phyloP scores from a whole-genome alignment of 1,140 invertebrate genomes.

The Drosophila ogumai region DNA sequence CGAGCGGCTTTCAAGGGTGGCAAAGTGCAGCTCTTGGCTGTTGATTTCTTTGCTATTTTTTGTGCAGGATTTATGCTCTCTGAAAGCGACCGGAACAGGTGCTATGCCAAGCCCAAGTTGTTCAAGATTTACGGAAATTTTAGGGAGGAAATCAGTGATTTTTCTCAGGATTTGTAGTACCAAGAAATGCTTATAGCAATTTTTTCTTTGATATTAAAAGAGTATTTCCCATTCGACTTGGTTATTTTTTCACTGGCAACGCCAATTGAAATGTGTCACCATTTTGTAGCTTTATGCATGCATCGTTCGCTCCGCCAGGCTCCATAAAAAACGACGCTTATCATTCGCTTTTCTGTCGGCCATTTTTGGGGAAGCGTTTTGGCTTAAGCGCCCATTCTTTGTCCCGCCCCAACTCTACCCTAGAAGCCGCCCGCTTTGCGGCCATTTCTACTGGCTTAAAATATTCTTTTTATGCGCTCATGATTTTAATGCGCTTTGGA shows the following conservation, averaged over 20 bases:
- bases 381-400: constrained; percentile 58
- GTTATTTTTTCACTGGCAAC: neutral
- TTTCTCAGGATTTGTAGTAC: neutral
- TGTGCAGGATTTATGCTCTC: constrained; percentile 31
- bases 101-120: neutral
- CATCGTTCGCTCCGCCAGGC: constrained; percentile 28
- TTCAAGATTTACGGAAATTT: constrained; percentile 7
- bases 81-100: constrained; percentile 5
- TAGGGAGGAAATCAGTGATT: neutral
- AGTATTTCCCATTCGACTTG: constrained; percentile 8
- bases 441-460: constrained; percentile 63
- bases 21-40: constrained; percentile 31
- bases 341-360: constrained; percentile 44
- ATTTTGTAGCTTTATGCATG: constrained; percentile 62
- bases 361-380: constrained; percentile 58
- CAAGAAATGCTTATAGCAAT: neutral
- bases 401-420: neutral
- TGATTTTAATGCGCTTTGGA: constrained; percentile 75
- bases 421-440: neutral
- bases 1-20: constrained; percentile 17
- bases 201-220: neutral
- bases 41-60: constrained; percentile 20
- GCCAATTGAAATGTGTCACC: constrained; percentile 76
- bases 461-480: constrained; percentile 73
- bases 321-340: constrained; percentile 44